Base-by-base conservation (phyloP, 2,888 invertebrate genomes). In the Autographa gamma region DNA sequence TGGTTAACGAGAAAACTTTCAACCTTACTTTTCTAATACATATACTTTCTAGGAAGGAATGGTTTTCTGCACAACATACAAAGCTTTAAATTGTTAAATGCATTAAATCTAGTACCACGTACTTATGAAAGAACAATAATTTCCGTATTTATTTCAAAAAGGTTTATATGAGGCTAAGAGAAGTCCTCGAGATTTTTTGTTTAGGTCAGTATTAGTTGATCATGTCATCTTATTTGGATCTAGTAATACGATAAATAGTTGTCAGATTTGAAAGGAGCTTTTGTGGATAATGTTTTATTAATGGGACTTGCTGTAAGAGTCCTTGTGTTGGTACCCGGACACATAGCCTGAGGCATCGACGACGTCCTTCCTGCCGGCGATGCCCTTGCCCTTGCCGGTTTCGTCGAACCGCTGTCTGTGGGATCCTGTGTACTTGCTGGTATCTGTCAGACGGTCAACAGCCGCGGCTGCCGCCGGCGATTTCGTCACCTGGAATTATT, bases 351-450 rank as follows among this genome's bases (percentile, higher is more conserved):
- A 97, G 31, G 94, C 96, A 83, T 98, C 97, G 25, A 96, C 96
- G 16, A 97, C 65, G 87, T 98, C 98, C 90, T 98, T 98, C 66
- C 98, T 96, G 31, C 98, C 98, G 2, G 97, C 96, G 69, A 98
- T 98, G 8, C 98, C 98, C 90, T 98, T 98, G 19, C 98, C 98
- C 90, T 98, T 98, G 72, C 98, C 98, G 34, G 96, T 93, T 66
- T 97, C 97, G 92, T 98, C 98, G 88, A 98, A 98, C 32, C 98
- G 97, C 85, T 98, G 98, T 90, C 97, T 98, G 90, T 98, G 98
- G 7, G 98, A 98, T 63, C 98, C 98, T 0, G 98, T 98, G 92
- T 98, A 98, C 89, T 98, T 98, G 85, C 97, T 97, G n/a, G 97
- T 96, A 89, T 98, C 98, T 0, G 98, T 98, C 81, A 98, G 91